Conservation (phyloP, 2,113 vertebrate species). For the Pantherophis guttatus region DNA sequence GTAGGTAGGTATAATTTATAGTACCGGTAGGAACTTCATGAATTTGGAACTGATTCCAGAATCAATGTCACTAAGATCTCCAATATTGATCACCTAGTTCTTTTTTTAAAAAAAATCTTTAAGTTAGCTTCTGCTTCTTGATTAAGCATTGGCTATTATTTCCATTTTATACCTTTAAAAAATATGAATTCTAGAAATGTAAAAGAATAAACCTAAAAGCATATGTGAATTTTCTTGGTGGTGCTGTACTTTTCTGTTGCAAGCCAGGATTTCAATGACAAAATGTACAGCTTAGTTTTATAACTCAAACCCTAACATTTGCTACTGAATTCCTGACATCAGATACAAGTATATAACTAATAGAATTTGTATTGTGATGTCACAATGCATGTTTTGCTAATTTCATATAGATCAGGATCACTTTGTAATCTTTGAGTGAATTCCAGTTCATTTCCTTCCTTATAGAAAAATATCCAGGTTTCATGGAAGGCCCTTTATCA, state of each 20-base stretch:
- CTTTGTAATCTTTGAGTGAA: not conserved
- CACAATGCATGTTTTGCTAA: not conserved
- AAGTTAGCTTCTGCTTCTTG: not conserved
- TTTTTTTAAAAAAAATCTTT: not conserved
- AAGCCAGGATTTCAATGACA: not conserved
- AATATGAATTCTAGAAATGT: not conserved
- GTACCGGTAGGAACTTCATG: not conserved
- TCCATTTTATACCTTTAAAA: not conserved
- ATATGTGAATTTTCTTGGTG: not conserved
- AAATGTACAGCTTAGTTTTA: not conserved
- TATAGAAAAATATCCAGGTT: not conserved
- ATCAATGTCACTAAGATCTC: not conserved
- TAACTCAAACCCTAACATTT: not conserved
- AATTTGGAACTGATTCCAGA: not conserved
- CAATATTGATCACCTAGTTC: not conserved
- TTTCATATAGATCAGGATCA: not conserved
- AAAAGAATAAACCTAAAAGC: not conserved
- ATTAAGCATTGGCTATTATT: not conserved
- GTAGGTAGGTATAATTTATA: not conserved
- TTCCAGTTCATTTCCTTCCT: not conserved
- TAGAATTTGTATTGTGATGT: not conserved
- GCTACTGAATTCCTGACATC: not conserved
- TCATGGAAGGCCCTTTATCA: not conserved
- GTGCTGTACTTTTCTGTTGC: not conserved
- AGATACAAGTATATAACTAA: not conserved